Conservation (phyloP, 2,113 vertebrate species). For the Chionomys nivalis region DNA sequence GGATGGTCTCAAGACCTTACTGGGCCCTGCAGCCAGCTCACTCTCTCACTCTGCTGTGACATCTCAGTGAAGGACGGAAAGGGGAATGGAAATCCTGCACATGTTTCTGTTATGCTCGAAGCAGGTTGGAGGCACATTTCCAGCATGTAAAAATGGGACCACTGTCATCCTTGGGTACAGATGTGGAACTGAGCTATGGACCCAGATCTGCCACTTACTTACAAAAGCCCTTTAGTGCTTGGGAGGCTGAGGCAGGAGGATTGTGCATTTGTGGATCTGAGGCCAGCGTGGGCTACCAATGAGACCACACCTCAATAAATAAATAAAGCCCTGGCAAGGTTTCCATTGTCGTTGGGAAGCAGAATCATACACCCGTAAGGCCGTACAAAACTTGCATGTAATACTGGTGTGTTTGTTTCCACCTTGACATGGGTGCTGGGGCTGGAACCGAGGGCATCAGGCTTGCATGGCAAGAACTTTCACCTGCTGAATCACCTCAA, state of each 20-base stretch:
- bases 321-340: background rate
- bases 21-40: background rate
- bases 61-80: background rate
- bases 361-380: background rate
- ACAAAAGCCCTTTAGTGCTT: background rate
- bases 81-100: background rate
- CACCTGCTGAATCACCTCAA: background rate
- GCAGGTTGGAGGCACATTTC: too few relatives aligned
- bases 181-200: background rate
- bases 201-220: background rate
- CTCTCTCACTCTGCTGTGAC: background rate
- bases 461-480: background rate
- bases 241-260: background rate
- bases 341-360: background rate
- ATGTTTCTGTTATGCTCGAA: background rate
- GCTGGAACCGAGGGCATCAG: background rate
- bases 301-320: background rate
- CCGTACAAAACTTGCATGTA: background rate
- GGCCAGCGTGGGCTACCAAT: background rate
- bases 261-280: background rate
- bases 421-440: background rate
- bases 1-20: background rate
- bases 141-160: background rate
- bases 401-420: background rate
- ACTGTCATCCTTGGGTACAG: background rate